phyloP scores from a whole-genome alignment of 2,797 vertebrate genomes.

The Phylloscopus collybita region DNA sequence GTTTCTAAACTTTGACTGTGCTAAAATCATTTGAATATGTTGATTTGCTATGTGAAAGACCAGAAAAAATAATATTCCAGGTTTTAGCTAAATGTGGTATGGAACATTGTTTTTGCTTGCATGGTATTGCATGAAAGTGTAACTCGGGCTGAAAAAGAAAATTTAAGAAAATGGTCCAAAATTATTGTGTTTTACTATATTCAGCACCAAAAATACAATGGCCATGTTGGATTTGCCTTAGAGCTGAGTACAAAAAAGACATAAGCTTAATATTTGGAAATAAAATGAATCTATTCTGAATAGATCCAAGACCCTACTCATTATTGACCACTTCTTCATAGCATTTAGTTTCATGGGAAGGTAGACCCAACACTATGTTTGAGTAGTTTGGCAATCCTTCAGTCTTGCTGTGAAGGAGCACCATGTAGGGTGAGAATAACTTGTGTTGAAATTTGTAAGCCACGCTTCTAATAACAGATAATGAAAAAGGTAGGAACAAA shows the following conservation, averaged over 20 bases:
- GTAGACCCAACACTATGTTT: neutral
- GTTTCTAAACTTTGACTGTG: neutral
- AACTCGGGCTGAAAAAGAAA: neutral
- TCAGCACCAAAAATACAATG: neutral
- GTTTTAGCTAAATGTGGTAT: neutral
- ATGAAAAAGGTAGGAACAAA: neutral
- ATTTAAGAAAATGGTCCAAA: neutral
- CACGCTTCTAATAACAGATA: neutral
- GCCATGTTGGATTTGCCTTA: neutral
- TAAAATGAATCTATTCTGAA: neutral
- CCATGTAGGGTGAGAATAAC: neutral
- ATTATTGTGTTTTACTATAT: neutral
- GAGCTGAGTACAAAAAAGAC: neutral
- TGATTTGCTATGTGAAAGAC: neutral
- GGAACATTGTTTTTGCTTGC: neutral
- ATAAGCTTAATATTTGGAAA: neutral
- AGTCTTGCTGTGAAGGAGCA: neutral
- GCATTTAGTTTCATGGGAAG: neutral
- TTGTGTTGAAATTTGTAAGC: neutral
- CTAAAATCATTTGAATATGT: neutral
- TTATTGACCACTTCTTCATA: neutral
- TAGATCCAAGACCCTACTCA: neutral
- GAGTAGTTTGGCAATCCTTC: neutral
- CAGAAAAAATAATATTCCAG: neutral
- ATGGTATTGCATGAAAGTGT: neutral